Conservation (phyloP, 2,797 vertebrate species). For the Takifugu ocellatus region DNA sequence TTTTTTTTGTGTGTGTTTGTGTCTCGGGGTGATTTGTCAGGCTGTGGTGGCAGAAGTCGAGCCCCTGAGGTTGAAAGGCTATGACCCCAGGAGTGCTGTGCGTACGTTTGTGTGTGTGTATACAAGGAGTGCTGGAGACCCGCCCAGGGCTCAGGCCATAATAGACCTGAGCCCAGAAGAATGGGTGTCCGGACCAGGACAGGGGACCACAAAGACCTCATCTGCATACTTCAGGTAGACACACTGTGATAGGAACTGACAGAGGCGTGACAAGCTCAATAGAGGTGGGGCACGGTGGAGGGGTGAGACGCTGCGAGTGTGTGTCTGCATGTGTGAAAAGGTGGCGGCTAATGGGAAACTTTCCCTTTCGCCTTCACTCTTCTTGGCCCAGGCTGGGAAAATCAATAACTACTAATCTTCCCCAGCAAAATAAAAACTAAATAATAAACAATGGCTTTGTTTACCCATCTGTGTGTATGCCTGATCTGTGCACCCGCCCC, state of each 20-base stretch:
- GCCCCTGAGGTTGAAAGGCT: conserved; percentile 98
- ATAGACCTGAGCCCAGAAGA: conserved; percentile 85
- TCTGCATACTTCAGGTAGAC: conserved; percentile 99
- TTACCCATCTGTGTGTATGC: conserved; percentile 73
- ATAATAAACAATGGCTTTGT: conserved; percentile 93
- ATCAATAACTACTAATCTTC: conserved; percentile 95
- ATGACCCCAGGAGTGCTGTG: conserved; percentile 92
- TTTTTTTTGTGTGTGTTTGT: conserved; percentile 76
- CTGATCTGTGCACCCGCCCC: conserved; percentile 26
- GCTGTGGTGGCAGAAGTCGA: conserved; percentile 97
- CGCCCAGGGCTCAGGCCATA: conserved; percentile 83
- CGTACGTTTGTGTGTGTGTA: conserved; percentile 55
- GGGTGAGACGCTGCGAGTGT: conserved; percentile 36
- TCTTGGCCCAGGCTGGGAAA: conserved; percentile 83
- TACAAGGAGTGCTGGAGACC: conserved; percentile 47
- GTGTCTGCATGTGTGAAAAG: conserved; percentile 21
- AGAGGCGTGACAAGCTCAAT: conserved; percentile 92
- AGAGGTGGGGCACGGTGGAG: conserved; percentile 70
- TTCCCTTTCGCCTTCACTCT: conserved; percentile 76
- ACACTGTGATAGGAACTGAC: conserved; percentile 97
- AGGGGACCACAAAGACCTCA: conserved; percentile 86
- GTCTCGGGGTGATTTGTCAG: conserved; percentile 90
- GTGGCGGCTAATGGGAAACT: conserved; percentile 77
- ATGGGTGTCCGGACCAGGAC: conserved; percentile 76
- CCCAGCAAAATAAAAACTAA: conserved; percentile 85